Base-by-base conservation (phyloP, 1,140 invertebrate species). In the Pseudomyrmex dendroicus region DNA sequence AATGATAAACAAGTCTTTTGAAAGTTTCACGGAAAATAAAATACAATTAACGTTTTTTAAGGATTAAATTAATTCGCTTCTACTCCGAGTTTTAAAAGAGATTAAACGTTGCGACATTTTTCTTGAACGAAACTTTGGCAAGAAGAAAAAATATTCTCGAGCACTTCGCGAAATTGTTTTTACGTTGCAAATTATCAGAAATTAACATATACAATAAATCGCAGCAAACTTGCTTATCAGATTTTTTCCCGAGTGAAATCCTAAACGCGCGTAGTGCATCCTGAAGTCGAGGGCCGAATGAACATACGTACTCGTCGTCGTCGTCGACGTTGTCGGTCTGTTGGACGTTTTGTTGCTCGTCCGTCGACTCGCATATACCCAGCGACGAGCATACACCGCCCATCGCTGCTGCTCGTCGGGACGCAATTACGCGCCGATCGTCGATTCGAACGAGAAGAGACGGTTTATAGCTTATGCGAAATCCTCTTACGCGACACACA, bases 361-460 rank as follows among this genome's bases (percentile, higher is more conserved):
- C 87, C 83, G 86, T 68, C 77, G 86, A 87, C 25, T 88, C 87
- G 83, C 83, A 87, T 77, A 87, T 73, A 84, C 83, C 77, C 86
- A 86, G 35, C 68, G 86, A 88, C 64, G 85, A 59, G 70, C 87
- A 88, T 83, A 88, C 7, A 25, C 76, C 12, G 76, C 87, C 86
- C 87, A 88, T 88, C 57, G 83, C 35, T 35, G 35, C 35, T 35
- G 35, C 62, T 62, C 57, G 85, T 87, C 61, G 56, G 63, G 22
- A 59, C 44, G 59, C 70, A 46, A 84, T 76, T 74, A 86, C 68
- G 77, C 72, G 73, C 13, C 84, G 77, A 86, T 86, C 74, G 82
- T 82, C 73, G 77, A 86, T 86, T 87, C 52, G 54, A 78, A 67
- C 25, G 25, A 56, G 48, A 54, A 17, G 62, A 66, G 74, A 67